Conservation (phyloP, 2,888 invertebrate species). For the Pandemis heparana region DNA sequence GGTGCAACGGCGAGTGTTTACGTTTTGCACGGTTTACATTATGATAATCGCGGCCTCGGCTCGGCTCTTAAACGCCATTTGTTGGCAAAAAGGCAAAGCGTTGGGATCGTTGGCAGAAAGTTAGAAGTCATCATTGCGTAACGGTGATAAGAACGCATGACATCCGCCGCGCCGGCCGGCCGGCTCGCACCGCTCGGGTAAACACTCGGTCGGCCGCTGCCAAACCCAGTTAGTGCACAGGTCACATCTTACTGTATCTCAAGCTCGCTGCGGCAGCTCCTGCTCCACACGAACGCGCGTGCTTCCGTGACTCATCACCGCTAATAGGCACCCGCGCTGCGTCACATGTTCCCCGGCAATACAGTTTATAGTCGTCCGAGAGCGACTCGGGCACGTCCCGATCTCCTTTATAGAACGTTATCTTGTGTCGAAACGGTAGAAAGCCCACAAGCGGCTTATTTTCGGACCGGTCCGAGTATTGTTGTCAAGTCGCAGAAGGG, state of each 20-base stretch:
- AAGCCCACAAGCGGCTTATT: conserved; percentile 60
- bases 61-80: conserved; percentile 44
- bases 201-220: conserved; percentile 57
- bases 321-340: conserved; percentile 61
- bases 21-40: conserved; percentile 72
- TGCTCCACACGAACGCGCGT: conserved; percentile 58
- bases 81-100: conserved; percentile 15
- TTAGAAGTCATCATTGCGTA: conserved; percentile 52
- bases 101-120: conserved; percentile 3
- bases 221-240: conserved; percentile 50
- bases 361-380: conserved; percentile 48
- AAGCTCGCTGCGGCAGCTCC: conserved; percentile 48
- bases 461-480: conserved; percentile 57
- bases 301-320: conserved; percentile 61
- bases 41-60: conserved; percentile 63
- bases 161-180: conserved; percentile 47
- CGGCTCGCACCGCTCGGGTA: conserved; percentile 50
- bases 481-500: conserved; percentile 55
- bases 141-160: conserved; percentile 47
- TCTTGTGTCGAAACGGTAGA: conserved; percentile 56
- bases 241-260: conserved; percentile 48
- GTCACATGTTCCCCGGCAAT: conserved; percentile 56
- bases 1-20: conserved; percentile 77
- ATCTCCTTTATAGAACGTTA: conserved; percentile 56
- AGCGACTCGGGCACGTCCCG: conserved; percentile 56